These are phyloP conservation scores for Choristoneura fumiferana DNA, from an alignment of 1,140 invertebrate species.

Conservation along the genomic window DNA sequence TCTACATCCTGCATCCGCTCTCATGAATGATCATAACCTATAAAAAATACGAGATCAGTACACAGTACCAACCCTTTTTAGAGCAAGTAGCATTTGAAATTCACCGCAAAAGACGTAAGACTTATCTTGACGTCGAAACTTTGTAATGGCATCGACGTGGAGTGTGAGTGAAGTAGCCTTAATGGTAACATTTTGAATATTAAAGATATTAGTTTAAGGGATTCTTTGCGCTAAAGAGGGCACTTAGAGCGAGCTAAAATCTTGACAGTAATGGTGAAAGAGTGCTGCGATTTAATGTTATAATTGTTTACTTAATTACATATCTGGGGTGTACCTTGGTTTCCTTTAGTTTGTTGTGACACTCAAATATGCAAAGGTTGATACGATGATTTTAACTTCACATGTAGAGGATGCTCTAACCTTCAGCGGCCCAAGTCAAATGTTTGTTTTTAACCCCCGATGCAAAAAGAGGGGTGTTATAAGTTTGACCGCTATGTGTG, in stretches of 20 bases:
- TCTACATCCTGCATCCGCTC: background rate
- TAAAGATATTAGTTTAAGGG: conserved; percentile 8
- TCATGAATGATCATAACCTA: conserved; percentile 3
- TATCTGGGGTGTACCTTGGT: no score
- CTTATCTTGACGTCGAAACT: conserved; percentile 27
- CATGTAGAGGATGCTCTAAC: no score
- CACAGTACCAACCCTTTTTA: conserved; percentile 23
- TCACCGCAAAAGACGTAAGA: conserved; percentile 27
- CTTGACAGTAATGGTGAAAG: background rate
- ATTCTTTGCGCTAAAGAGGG: background rate
- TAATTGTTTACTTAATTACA: no score
- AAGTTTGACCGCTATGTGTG: no score
- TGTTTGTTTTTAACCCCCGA: no score
- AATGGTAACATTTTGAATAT: conserved; percentile 24
- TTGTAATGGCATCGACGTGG: conserved; percentile 44
- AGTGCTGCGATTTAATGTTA: no score
- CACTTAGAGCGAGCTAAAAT: background rate
- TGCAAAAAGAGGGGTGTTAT: no score
- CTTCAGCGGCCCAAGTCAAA: no score
- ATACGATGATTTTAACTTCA: no score
- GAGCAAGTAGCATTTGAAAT: conserved; percentile 31
- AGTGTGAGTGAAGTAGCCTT: conserved; percentile 29
- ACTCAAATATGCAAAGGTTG: no score
- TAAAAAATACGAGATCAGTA: conserved; percentile 14
- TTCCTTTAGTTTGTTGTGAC: no score